These are phyloP conservation scores for Corythaixoides concolor DNA, from an alignment of 2,113 vertebrate genomes.

Conservation along the genomic window DNA sequence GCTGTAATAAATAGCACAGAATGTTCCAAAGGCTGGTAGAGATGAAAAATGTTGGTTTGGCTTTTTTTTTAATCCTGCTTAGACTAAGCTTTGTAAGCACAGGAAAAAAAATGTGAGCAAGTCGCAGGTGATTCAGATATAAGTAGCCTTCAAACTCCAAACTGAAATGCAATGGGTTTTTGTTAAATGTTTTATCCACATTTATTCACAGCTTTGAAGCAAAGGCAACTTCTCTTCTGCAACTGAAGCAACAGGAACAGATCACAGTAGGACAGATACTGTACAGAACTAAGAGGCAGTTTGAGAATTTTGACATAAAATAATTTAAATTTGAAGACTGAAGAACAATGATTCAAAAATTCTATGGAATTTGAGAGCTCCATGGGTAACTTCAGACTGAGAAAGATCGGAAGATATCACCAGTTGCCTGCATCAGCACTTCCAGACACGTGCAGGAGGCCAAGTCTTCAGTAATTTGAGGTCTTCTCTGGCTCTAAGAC, in stretches of 20 bases:
- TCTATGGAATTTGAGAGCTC: neutral
- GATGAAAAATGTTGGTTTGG: neutral
- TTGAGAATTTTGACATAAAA: neutral
- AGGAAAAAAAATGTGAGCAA: neutral
- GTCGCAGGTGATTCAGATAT: neutral
- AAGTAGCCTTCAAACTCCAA: neutral
- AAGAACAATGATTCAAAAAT: neutral
- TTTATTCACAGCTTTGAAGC: neutral
- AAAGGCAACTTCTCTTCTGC: neutral
- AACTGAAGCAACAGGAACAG: neutral
- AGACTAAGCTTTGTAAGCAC: neutral
- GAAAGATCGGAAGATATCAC: neutral
- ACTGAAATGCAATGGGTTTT: neutral
- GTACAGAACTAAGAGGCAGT: neutral
- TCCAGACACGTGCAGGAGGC: neutral
- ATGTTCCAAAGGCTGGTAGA: slow-evolving; percentile 12
- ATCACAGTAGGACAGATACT: neutral
- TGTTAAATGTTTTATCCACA: neutral
- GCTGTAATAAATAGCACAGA: neutral
- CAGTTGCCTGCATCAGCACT: neutral
- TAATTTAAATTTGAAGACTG: neutral
- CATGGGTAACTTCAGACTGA: neutral
- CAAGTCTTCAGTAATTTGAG: neutral
- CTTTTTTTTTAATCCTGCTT: neutral
- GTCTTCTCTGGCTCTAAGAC: neutral